Base-by-base conservation (phyloP, 1,140 invertebrate species). In the Archegozetes longisetosus region DNA sequence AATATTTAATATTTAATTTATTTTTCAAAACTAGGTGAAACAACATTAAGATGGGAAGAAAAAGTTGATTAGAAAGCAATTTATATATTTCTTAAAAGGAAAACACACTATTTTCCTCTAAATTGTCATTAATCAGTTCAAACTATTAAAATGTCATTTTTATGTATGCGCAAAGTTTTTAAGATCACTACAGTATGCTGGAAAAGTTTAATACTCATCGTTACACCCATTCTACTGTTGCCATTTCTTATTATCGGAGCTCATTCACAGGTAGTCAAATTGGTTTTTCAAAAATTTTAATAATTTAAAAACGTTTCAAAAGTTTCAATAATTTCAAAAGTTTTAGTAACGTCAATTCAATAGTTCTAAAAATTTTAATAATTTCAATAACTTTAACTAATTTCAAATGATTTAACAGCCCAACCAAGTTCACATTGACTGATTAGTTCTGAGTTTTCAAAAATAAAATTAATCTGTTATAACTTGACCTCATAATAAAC, bases 221-320 rank as follows among this genome's bases (percentile, higher is more conserved):
- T 53, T n/a, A 60, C 58, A 49, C 58, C 58, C 6, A 14, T 60
- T 17, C 4, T 56, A 20, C 22, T 60, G 24, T 60, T 47, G 24
- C 58, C 58, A 26, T 55, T 60, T 9, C n/a, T 60, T 6, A 17
- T 61, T 12, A 27, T 12, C 2, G 14, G 53, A 22, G 56, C 28
- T 48, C 26, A 60, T 6, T 32, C 50, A 9, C 20, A 22, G 50
- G 25, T 32, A 40, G 40, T 51, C 20, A 51, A 9, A 9, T 40
- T 51, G 6, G 20, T 51, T 4, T 22, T 6, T 51, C 20, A 6
- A 20, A 51, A 6, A 20, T 9, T 20, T 25, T 9, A 20, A 9
- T 9, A 9, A 26, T 51, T 20, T 4, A 9, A 20, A 9, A 51
- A 40, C 17, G 17, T 17, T 9, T 51, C 4, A 22, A 9, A 26